Conservation (phyloP, 1,140 invertebrate species). For the Metopolophium dirhodum region DNA sequence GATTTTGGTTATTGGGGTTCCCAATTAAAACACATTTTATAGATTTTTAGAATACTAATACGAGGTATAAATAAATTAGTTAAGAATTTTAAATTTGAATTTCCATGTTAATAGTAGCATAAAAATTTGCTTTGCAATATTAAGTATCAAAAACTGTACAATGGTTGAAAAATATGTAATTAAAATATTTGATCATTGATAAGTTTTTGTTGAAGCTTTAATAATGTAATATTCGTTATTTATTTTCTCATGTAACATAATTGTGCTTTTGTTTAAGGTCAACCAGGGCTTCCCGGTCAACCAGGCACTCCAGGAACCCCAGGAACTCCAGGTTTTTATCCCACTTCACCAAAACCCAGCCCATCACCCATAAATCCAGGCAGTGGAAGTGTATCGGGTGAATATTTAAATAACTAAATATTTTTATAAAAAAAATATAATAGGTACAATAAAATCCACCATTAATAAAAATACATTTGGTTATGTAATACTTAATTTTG, state of each 20-base stretch:
- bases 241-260: not conserved
- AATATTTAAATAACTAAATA: not conserved
- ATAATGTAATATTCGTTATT: not conserved
- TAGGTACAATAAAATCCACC: not conserved
- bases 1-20: not conserved
- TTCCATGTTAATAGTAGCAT: not conserved
- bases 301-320: conserved; percentile 59
- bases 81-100: not conserved
- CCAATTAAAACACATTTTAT: not conserved
- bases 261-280: conserved; percentile 42
- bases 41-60: not conserved
- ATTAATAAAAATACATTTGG: no score
- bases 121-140: not conserved
- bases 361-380: not conserved
- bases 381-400: conserved; percentile 1
- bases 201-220: not conserved
- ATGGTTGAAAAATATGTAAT: not conserved
- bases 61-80: not conserved
- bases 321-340: conserved; percentile 60
- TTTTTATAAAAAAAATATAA: not conserved
- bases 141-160: not conserved
- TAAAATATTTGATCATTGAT: not conserved
- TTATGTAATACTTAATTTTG: no score
- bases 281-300: conserved; percentile 57
- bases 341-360: not conserved